A percentile compares a stretch with the other conserved stretches of the same genome.
Evolutionary conservation across 1,140 invertebrate genomes (phyloP).

Genomic region (Platorchestia sp.): DNA sequence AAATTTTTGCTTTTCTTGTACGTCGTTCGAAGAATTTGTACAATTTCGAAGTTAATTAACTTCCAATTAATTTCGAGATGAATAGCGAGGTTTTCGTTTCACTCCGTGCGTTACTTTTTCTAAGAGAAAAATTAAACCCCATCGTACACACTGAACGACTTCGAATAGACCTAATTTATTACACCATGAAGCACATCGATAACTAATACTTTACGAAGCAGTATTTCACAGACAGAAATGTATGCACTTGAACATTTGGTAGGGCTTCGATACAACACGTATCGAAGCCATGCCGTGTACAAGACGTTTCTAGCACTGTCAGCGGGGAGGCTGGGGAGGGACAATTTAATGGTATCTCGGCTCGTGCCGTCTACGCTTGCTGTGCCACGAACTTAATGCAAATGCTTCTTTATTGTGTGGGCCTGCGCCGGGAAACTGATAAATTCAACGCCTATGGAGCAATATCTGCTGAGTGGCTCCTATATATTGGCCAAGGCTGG

Average conservation of each 20-base stretch:
- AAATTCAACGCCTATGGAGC: neutral
- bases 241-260: neutral
- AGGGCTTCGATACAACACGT: neutral
- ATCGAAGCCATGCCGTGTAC: neutral
- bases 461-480: neutral
- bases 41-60: neutral
- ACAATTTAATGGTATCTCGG: neutral
- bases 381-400: neutral
- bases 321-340: neutral
- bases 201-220: neutral
- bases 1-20: neutral
- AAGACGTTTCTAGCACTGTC: neutral
- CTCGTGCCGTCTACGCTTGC: neutral
- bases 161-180: neutral
- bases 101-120: no score
- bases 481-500: neutral
- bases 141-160: neutral
- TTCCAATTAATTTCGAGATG: no score
- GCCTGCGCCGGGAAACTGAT: neutral
- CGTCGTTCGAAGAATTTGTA: neutral
- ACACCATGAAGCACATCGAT: neutral
- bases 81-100: no score
- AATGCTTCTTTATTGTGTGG: neutral
- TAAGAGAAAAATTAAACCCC: neutral
- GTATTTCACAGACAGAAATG: neutral